phyloP scores from a whole-genome alignment of 2,797 vertebrate species.

The Euphonia xanthogaster region DNA sequence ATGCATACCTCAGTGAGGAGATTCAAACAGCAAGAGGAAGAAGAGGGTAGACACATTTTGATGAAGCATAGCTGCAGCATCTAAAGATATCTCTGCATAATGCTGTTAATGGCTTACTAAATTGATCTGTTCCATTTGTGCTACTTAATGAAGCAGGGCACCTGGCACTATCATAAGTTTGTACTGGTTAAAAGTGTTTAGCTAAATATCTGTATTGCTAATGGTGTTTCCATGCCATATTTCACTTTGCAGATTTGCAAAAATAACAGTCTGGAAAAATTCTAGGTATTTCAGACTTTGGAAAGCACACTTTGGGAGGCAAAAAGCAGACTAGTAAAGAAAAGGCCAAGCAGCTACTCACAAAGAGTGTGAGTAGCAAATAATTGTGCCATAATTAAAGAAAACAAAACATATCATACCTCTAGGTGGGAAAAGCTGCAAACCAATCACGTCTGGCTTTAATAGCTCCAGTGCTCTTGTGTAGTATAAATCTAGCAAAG shows the following conservation, averaged over 20 bases:
- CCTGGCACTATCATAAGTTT: neutral
- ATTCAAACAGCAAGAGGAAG: neutral
- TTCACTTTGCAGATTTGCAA: conserved; percentile 17
- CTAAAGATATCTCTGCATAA: neutral
- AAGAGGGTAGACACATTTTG: neutral
- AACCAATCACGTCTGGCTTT: conserved; percentile 81
- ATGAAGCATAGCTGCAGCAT: neutral
- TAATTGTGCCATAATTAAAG: conserved; percentile 84
- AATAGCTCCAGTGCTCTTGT: conserved; percentile 70
- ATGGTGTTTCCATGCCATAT: neutral
- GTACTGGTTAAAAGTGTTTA: neutral
- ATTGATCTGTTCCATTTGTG: neutral
- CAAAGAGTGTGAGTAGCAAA: conserved; percentile 78
- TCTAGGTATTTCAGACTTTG: neutral
- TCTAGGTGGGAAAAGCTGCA: conserved; percentile 76
- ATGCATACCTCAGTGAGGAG: neutral
- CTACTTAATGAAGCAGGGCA: neutral
- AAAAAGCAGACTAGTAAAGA: conserved; percentile 70
- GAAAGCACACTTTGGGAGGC: neutral
- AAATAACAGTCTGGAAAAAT: conserved; percentile 23
- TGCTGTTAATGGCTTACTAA: neutral
- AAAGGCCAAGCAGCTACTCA: conserved; percentile 74
- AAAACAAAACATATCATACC: conserved; percentile 80
- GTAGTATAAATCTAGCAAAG: conserved; percentile 63
- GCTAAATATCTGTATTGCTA: neutral